Base-by-base conservation (phyloP, 23 tunicate genomes). In the Halocynthia roretzi region DNA sequence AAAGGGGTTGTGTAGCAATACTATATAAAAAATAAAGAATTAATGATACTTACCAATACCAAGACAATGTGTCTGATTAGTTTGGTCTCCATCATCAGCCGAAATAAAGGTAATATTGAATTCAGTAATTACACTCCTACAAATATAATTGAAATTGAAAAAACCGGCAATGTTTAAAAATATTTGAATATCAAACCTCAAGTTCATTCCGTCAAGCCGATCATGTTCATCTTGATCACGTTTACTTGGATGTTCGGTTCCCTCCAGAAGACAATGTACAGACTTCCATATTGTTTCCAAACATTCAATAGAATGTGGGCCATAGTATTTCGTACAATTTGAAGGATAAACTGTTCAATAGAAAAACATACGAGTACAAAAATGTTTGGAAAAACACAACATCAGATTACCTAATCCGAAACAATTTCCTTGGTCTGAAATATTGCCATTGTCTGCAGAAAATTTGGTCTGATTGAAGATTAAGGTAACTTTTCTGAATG, bases 391-490 rank as follows among this genome's bases (percentile, higher is more conserved):
- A n/a, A n/a, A n/a, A n/a, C n/a, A n/a, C n/a, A n/a, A n/a, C n/a
- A n/a, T n/a, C n/a, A n/a, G n/a, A n/a, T 73, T 73, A 73, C 78
- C 78, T 9, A 73, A 20, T 8, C 78, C 78, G 54, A 73, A 52
- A 52, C 78, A 73, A 54, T 20, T 21, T 7, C 6, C 7, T 54
- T 73, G 78, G 54, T 73, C 55, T 14, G 78, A 21, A 21, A 49
- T 7, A 73, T 73, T 52, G 7, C 78, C 78, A 8, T 8, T 49
- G 9, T 73, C 78, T 8, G 78, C 78, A 54, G 78, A 53, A 54
- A 14, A 50, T 8, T 53, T 50, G 23, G 78, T 74, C n/a, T 56
- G 22, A 18, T 74, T 74, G 64, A 74, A 74, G 44, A 31, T 31
- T 31, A 31, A 31, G 4, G 10, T 49, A 69, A 23, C 44, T 31